phyloP scores from a whole-genome alignment of 1,140 invertebrate species.

The Physella acuta region DNA sequence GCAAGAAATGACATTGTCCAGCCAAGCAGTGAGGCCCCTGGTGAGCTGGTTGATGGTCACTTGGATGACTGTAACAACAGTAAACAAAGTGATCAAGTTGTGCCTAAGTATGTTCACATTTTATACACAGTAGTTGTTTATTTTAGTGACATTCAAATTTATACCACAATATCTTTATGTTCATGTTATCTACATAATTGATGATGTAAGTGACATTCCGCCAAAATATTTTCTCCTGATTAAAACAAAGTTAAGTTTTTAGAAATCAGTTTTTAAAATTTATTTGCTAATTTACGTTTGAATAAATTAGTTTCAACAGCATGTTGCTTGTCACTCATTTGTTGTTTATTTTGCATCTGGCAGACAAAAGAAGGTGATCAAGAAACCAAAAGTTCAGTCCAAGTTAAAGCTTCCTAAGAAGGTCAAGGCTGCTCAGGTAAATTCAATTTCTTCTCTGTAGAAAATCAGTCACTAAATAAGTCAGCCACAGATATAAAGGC shows the following conservation, averaged over 20 bases:
- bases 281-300: background rate
- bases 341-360: background rate
- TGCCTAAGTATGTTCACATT: background rate
- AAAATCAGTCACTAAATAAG: no score
- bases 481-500: no score
- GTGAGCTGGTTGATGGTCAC: no score
- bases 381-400: conserved; percentile 19
- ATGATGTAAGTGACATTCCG: no score
- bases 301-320: background rate
- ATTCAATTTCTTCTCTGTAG: background rate
- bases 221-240: no score
- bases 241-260: no score
- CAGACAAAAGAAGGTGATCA: conserved; percentile 13
- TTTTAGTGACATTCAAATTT: no score
- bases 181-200: no score
- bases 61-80: no score
- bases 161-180: no score
- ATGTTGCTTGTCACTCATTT: background rate
- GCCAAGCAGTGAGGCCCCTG: background rate
- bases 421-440: conserved; percentile 3
- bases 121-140: background rate
- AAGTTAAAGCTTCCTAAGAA: conserved; percentile 16
- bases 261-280: no score
- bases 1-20: background rate
- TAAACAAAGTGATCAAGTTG: background rate